Evolutionary conservation across 2,888 invertebrate species (phyloP).

Genomic region (Lasius platythorax): DNA sequence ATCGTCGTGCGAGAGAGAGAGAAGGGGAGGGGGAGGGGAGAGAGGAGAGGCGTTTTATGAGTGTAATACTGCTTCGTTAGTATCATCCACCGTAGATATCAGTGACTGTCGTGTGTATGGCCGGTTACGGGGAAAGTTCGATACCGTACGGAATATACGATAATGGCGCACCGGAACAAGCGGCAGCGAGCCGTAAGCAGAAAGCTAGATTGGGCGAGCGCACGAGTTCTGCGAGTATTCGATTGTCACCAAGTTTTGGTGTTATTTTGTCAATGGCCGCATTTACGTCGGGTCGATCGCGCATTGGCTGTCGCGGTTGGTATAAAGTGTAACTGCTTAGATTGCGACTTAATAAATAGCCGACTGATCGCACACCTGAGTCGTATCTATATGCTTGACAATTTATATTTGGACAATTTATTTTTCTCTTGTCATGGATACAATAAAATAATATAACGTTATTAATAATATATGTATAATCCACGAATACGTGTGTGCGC

Average conservation of each 20-base stretch:
- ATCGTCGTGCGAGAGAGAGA: neutral
- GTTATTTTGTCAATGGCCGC: conserved; percentile 50
- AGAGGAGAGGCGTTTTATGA: conserved; percentile 67
- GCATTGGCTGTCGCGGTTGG: conserved; percentile 39
- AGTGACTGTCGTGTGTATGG: conserved; percentile 50
- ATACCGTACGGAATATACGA: conserved; percentile 61
- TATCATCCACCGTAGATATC: conserved; percentile 52
- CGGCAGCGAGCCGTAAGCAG: conserved; percentile 54
- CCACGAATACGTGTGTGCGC: neutral
- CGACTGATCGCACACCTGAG: conserved; percentile 20
- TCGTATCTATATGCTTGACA: neutral
- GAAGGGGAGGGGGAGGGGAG: too few relatives aligned
- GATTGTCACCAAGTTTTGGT: conserved; percentile 67
- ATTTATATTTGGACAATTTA: neutral
- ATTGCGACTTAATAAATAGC: conserved; percentile 41
- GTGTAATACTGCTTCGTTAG: conserved; percentile 67
- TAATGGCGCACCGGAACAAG: conserved; percentile 58
- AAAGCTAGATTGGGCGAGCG: conserved; percentile 54
- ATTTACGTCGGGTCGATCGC: conserved; percentile 43
- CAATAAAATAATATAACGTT: neutral
- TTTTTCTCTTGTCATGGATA: neutral
- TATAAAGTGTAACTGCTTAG: conserved; percentile 41
- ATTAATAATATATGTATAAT: neutral
- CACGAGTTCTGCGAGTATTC: conserved; percentile 47
- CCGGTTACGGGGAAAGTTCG: conserved; percentile 56